phyloP scores from a whole-genome alignment of 1,140 invertebrate species.

The Drosophila grimshawi region DNA sequence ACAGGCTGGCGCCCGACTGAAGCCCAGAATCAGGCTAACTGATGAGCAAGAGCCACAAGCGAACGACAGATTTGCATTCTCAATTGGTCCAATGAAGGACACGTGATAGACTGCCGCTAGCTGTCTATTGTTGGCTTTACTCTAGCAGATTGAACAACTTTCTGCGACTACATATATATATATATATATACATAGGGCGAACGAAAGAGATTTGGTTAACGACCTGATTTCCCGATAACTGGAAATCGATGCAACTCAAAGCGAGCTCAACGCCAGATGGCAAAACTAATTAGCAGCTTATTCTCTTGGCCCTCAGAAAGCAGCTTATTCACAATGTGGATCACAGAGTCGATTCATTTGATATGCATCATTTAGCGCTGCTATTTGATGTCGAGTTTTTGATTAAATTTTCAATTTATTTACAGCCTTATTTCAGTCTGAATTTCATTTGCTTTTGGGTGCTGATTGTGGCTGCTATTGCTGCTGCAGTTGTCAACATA shows the following conservation, averaged over 20 bases:
- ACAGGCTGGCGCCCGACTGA: conserved; percentile 36
- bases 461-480: not conserved
- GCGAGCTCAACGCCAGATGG: conserved; percentile 25
- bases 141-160: conserved; percentile 26
- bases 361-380: conserved; percentile 62
- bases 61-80: conserved; percentile 73
- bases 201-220: conserved; percentile 14
- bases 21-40: conserved; percentile 3
- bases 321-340: conserved; percentile 19
- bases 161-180: conserved; percentile 1
- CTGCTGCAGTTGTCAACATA: conserved; percentile 68
- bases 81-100: conserved; percentile 68
- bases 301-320: conserved; percentile 42
- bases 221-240: conserved; percentile 41
- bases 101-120: conserved; percentile 34
- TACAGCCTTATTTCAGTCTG: conserved; percentile 53
- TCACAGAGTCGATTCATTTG: conserved; percentile 49
- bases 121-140: not conserved
- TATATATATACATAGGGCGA: not conserved
- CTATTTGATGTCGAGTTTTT: conserved; percentile 51
- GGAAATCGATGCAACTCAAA: conserved; percentile 57
- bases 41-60: conserved; percentile 30
- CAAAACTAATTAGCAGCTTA: conserved; percentile 75
- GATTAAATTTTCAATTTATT: conserved; percentile 75
- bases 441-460: conserved; percentile 62